phyloP scores from a whole-genome alignment of 2,113 vertebrate species.

The Saimiri boliviensis region DNA sequence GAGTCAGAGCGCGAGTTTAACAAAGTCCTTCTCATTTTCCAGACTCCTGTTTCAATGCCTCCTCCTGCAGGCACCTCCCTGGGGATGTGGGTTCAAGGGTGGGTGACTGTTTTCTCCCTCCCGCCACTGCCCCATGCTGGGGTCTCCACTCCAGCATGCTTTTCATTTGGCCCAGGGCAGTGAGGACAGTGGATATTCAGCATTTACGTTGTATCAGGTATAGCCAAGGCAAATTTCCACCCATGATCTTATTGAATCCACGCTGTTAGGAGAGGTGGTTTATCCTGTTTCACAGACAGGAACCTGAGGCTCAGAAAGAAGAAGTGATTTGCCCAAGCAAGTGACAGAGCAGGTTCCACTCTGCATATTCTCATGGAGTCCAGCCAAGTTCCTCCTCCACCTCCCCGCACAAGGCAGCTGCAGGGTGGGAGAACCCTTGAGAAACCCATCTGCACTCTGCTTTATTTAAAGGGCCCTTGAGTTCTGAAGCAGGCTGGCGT shows the following conservation, averaged over 20 bases:
- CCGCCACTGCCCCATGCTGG: background rate
- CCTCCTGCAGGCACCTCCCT: background rate
- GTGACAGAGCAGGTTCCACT: background rate
- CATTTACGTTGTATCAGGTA: background rate
- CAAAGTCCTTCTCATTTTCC: background rate
- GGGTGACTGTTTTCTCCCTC: background rate
- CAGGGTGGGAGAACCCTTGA: background rate
- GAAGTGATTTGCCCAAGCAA: background rate
- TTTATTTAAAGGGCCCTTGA: background rate
- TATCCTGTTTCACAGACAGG: background rate
- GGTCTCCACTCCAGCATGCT: background rate
- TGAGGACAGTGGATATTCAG: background rate
- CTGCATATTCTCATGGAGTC: background rate
- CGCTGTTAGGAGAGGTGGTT: background rate
- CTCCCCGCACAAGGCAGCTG: background rate
- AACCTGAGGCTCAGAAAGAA: background rate
- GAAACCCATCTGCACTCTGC: background rate
- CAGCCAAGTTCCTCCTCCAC: background rate
- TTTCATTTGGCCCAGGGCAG: background rate
- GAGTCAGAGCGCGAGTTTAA: fast-evolving
- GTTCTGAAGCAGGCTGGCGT: background rate
- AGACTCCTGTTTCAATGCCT: background rate
- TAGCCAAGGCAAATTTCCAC: fast-evolving
- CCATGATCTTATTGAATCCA: background rate
- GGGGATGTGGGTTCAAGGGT: fast-evolving